Evolutionary conservation across 1,140 invertebrate species (phyloP).

Genomic region (Macrobrachium rosenbergii): DNA sequence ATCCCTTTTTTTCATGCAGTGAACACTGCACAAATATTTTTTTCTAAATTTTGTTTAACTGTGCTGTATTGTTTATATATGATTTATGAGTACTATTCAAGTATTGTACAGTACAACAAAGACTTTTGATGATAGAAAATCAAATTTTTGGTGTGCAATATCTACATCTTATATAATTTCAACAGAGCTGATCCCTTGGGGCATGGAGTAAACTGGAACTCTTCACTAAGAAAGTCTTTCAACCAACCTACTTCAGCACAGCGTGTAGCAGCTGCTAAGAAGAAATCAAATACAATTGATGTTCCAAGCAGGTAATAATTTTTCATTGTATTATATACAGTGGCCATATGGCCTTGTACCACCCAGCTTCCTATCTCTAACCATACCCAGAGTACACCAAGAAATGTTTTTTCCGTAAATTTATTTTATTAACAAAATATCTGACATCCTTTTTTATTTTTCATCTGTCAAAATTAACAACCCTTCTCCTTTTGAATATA

Average conservation of each 20-base stretch:
- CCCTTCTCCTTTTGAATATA: too few species aligned
- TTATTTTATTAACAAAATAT: too few species aligned
- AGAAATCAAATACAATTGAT: constrained; percentile 54
- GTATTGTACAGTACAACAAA: not conserved
- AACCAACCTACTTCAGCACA: constrained; percentile 31
- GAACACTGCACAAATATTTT: too few species aligned
- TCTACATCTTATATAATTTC: not conserved
- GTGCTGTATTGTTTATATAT: too few species aligned
- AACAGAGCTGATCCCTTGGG: constrained; percentile 26
- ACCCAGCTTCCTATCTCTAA: too few species aligned
- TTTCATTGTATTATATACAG: not conserved
- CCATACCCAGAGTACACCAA: too few species aligned
- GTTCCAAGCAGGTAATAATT: constrained; percentile 31
- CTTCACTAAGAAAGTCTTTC: constrained; percentile 42
- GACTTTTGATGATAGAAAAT: not conserved
- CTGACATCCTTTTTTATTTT: too few species aligned
- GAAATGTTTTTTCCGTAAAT: too few species aligned
- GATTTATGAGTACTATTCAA: not conserved
- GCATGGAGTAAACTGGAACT: constrained; percentile 31
- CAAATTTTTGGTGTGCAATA: not conserved
- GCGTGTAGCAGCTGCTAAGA: constrained; percentile 20
- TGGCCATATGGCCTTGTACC: too few species aligned
- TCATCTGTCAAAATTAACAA: too few species aligned
- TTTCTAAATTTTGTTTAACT: too few species aligned
- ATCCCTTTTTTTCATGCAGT: too few species aligned